Base-by-base conservation (phyloP, 2,113 vertebrate species). In the Thunnus thynnus region DNA sequence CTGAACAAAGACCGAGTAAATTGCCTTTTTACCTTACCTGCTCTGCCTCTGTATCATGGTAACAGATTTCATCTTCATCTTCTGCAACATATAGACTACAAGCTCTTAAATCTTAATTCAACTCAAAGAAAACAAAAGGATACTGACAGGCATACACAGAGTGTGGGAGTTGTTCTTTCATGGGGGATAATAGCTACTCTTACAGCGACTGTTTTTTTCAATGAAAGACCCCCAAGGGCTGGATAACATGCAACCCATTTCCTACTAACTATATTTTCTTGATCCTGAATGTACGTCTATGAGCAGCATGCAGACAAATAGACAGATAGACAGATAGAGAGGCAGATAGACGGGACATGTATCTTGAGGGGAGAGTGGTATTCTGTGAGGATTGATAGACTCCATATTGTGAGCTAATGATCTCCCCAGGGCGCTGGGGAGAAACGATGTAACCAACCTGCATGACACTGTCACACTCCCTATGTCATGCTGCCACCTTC, bases 401-500 rank as follows among this genome's bases (percentile, higher is more conserved):
- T 92, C 89, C 92, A 89, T 91, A 93, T 92, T 93, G 92, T 87
- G 88, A 93, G 93, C 90, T 94, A 94, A 94, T 94, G 93, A 94
- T 91, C 90, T 94, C 93, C 92, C 91, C 60, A 60, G 90, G 93
- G 93, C 87, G 77, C 86, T 76, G 81, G 83, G 78, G 84, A 88
- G 82, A 86, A 89, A 90, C 90, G 70, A 90, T 91, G 89, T 93
- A 92, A 89, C 90, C 91, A 93, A 86, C 84, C 85, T 74, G 85
- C 91, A 90, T 91, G 91, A 93, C 92, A 89, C 88, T 88, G 90
- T 91, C 88, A 88, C 87, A 89, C 85, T 88, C 86, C 88, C 88
- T 70, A 68, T 89, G 90, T 85, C 88, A 83, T 69, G 51, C 58
- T 85, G 83, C 91, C 88, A 82, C 88, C 89, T 89, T 91, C 89